These are phyloP conservation scores for Nomada fabriciana DNA, from an alignment of 2,888 invertebrate genomes.

Conservation along the genomic window DNA sequence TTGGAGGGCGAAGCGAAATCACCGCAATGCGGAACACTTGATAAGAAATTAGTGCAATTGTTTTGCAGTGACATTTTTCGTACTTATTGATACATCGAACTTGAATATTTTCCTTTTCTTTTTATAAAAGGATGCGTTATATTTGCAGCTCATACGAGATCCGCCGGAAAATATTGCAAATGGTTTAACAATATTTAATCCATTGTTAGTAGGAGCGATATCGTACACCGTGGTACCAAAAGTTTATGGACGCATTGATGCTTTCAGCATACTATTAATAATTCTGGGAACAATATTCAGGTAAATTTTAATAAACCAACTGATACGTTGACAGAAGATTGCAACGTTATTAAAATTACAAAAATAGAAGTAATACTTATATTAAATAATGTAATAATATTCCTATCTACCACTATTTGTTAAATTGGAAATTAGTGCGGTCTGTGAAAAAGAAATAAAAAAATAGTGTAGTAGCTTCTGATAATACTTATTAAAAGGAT, in stretches of 20 bases:
- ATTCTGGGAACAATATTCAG: conserved; percentile 76
- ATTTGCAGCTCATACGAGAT: conserved; percentile 74
- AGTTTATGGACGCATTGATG: conserved; percentile 75
- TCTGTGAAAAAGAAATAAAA: too few species aligned
- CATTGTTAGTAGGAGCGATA: conserved; percentile 77
- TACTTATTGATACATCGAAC: neutral
- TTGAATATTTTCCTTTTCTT: neutral
- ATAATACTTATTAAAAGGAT: neutral
- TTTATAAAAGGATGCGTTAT: neutral
- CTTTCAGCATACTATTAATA: conserved; percentile 73
- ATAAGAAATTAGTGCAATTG: conserved; percentile 17
- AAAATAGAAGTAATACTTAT: too few species aligned
- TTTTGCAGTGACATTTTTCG: neutral
- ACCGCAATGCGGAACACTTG: conserved; percentile 57
- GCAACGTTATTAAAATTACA: too few species aligned
- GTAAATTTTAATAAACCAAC: conserved; percentile 61
- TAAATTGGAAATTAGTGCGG: too few species aligned
- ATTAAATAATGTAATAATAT: too few species aligned
- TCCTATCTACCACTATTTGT: too few species aligned
- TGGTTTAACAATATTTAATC: conserved; percentile 81
- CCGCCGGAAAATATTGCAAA: conserved; percentile 72
- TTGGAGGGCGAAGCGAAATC: conserved; percentile 19
- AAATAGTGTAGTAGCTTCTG: too few species aligned
- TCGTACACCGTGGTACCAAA: conserved; percentile 75
- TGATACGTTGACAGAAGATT: too few species aligned